These are phyloP conservation scores for Beaufortia kweichowensis DNA, from an alignment of 2,113 vertebrate genomes.

Conservation along the genomic window DNA sequence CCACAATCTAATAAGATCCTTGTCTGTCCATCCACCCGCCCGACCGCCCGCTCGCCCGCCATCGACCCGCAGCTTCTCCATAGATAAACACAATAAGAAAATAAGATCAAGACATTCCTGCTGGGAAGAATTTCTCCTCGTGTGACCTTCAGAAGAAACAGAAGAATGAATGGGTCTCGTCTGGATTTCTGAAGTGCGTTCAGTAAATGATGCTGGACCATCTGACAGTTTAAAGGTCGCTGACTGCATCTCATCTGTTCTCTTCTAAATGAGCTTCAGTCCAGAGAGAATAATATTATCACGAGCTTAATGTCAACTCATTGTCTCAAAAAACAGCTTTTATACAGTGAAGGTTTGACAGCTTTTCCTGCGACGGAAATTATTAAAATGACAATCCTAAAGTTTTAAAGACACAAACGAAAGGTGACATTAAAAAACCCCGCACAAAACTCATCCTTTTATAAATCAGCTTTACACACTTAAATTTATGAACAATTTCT, in stretches of 20 bases:
- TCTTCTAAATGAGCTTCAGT: neutral
- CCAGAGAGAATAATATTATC: neutral
- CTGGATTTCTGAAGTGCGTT: neutral
- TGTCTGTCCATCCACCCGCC: neutral
- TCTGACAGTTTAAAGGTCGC: conserved; percentile 1
- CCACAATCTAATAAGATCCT: neutral
- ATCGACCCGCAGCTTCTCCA: conserved; percentile 17
- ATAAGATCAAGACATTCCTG: conserved; percentile 18
- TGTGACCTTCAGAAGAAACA: conserved; percentile 34
- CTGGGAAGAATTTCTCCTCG: conserved; percentile 18
- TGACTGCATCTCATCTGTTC: neutral
- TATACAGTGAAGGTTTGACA: neutral
- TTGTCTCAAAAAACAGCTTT: neutral
- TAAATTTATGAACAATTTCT: no score
- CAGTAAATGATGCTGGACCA: neutral
- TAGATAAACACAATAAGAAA: conserved; percentile 21
- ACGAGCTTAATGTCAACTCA: conserved; percentile 10
- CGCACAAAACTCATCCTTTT: no score
- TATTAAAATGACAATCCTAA: no score
- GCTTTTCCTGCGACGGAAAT: neutral
- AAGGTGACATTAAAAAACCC: no score
- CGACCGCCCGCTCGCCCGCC: neutral
- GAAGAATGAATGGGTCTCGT: neutral
- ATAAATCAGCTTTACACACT: no score
- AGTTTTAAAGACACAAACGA: no score